Conservation (phyloP, 35 echinoderm and acorn worm species). For the Apostichopus parvimensis region DNA sequence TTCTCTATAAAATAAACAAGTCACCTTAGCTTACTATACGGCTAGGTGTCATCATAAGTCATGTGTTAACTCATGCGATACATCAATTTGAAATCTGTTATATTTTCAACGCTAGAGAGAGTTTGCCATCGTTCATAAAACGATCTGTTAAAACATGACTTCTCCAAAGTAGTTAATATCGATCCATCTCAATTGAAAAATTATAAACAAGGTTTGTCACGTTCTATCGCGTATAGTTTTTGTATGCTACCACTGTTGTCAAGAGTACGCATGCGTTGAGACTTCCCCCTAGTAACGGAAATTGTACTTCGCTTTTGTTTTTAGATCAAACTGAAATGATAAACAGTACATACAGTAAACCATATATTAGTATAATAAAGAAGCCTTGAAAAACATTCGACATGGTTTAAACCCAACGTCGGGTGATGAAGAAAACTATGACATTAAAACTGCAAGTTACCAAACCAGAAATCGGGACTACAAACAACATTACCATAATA, state of each 20-base stretch:
- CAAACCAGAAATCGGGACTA: too few relatives aligned
- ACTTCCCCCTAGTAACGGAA: neutral
- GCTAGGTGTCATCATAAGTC: constrained; percentile 2
- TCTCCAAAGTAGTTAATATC: constrained; percentile 12
- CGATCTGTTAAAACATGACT: constrained; percentile 41
- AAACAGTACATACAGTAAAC: too few relatives aligned
- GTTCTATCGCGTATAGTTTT: neutral
- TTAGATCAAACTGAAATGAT: too few relatives aligned
- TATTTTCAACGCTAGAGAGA: neutral
- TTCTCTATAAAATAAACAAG: constrained; percentile 48
- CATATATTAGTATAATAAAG: too few relatives aligned
- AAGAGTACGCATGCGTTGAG: neutral
- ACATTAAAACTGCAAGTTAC: too few relatives aligned
- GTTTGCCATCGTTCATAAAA: constrained; percentile 16
- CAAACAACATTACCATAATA: too few relatives aligned
- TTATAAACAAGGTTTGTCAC: constrained; percentile 22
- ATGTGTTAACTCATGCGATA: neutral
- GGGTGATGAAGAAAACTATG: too few relatives aligned
- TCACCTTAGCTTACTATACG: neutral
- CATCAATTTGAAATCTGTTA: neutral
- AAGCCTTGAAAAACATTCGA: too few relatives aligned
- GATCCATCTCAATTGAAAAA: constrained; percentile 8
- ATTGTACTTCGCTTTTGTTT: too few relatives aligned
- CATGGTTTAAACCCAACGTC: too few relatives aligned
- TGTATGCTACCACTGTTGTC: too few relatives aligned